Base-by-base conservation (phyloP, 2,888 invertebrate species). In the Tinea pellionella region DNA sequence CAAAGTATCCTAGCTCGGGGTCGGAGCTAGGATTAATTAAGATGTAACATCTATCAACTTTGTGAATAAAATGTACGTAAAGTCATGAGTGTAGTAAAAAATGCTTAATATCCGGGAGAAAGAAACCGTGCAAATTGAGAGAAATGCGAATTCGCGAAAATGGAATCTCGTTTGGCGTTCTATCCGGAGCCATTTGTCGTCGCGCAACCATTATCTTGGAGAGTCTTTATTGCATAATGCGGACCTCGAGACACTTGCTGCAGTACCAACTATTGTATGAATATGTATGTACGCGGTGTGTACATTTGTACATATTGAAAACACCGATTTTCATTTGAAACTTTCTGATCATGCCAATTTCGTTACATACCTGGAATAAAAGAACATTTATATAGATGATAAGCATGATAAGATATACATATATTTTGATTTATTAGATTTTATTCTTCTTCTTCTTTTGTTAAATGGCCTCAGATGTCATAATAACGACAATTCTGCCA, bases 151-250 rank as follows among this genome's bases (percentile, higher is more conserved):
- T 37, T 9, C 15, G 47, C 2, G 47, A 47, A 47, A 47, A 16
- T 16, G 47, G 16, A 47, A 47, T 47, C 16, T 47, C 13, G 47
- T 47, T 47, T 47, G 47, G 47, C 47, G n/a, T 47, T 47, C 47
- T 47, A 47, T 47, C 47, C 47, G 47, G 13, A 47, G 55, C 55
- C 57, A 57, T 57, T 57, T 57, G 57, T 57, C 57, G 32, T 57
- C 57, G 53, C 57, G 32, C 15, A 29, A 55, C 57, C 57, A 57
- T 57, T 57, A 57, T 57, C 57, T 57, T 32, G 13, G 57, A 57
- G 57, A n/a, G 32, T 15, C 57, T 32, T 32, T 57, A 30, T 57
- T 57, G 32, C 57, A 32, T 57, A 57, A 57, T 57, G 57, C 57
- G 57, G 55, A 55, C 29, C 55, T 19, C 16, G 55, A 2, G 55